A percentile compares a stretch with the other conserved stretches of the same genome.
Conservation (phyloP, 2,888 invertebrate species). For the Amorpha juglandis region DNA sequence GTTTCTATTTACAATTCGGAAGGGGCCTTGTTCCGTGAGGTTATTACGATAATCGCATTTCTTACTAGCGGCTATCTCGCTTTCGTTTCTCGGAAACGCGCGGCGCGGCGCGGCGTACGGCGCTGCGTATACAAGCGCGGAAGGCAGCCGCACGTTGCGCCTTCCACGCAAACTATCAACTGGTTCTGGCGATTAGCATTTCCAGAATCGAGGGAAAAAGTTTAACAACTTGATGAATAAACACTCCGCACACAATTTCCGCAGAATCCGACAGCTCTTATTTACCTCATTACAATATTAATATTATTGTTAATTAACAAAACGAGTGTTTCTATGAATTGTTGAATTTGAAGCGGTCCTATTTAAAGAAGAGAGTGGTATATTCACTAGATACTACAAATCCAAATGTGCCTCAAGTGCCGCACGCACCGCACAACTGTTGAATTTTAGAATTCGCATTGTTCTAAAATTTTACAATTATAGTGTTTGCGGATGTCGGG, state of each 20-base stretch:
- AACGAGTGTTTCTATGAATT: background rate
- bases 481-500: too few relatives aligned
- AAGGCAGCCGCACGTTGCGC: too few relatives aligned
- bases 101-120: slow-evolving; percentile 36
- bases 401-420: too few relatives aligned
- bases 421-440: too few relatives aligned
- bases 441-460: too few relatives aligned
- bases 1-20: slow-evolving; percentile 66
- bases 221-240: slow-evolving; percentile 37
- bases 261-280: background rate
- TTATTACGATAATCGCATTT: slow-evolving; percentile 81
- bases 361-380: too few relatives aligned
- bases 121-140: too few relatives aligned
- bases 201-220: slow-evolving; percentile 71
- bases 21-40: slow-evolving; percentile 73
- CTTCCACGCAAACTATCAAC: slow-evolving; percentile 77
- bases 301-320: background rate
- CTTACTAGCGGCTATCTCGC: slow-evolving; percentile 76
- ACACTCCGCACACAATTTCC: background rate
- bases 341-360: too few relatives aligned
- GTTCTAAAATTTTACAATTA: too few relatives aligned
- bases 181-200: slow-evolving; percentile 75
- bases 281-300: background rate
- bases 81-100: slow-evolving; percentile 79
- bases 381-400: too few relatives aligned